These are phyloP conservation scores for Gymnoscopelus microlampas DNA, from an alignment of 2,797 vertebrate species.

Conservation along the genomic window DNA sequence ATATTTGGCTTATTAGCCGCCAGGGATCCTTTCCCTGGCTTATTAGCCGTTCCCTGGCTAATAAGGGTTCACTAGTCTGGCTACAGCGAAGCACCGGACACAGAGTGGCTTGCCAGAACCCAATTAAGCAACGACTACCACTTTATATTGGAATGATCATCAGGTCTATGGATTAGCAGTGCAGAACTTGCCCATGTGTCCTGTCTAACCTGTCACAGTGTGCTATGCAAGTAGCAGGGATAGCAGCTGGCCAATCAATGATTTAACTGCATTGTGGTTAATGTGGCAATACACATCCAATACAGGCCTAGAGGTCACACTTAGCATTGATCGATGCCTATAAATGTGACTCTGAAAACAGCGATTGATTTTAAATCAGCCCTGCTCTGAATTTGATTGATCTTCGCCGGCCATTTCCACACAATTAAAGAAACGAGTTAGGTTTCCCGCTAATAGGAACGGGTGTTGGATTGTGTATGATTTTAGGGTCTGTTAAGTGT, in stretches of 20 bases:
- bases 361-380: slow-evolving; percentile 19
- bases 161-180: too few relatives aligned
- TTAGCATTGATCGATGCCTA: slow-evolving; percentile 21
- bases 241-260: background rate
- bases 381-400: background rate
- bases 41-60: too few relatives aligned
- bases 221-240: background rate
- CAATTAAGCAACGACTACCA: too few relatives aligned
- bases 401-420: background rate
- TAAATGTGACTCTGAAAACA: slow-evolving; percentile 22
- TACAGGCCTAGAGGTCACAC: slow-evolving; percentile 15
- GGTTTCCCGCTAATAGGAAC: background rate
- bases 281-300: slow-evolving; percentile 7
- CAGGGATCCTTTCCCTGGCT: too few relatives aligned
- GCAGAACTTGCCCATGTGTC: too few relatives aligned
- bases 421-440: background rate
- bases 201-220: background rate
- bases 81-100: too few relatives aligned
- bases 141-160: too few relatives aligned
- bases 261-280: slow-evolving; percentile 1
- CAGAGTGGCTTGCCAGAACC: too few relatives aligned
- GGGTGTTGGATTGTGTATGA: background rate
- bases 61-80: too few relatives aligned
- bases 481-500: background rate
- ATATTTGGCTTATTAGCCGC: too few relatives aligned